These are phyloP conservation scores for Callospermophilus lateralis DNA, from an alignment of 2,113 vertebrate genomes.

Conservation along the genomic window DNA sequence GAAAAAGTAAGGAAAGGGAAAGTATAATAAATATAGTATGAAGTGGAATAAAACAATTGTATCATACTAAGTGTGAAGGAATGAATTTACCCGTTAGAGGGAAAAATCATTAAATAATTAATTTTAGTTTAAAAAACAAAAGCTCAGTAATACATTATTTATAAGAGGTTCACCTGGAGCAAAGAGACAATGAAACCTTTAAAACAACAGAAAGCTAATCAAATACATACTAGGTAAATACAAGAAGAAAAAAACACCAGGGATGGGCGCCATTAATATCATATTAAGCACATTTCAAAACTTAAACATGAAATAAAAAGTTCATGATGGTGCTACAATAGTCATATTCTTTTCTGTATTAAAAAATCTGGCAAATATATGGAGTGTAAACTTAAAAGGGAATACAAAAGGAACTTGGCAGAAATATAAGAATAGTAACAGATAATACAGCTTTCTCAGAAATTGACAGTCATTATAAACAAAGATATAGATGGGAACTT, in stretches of 20 bases:
- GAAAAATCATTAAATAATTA: neutral
- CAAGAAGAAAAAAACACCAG: neutral
- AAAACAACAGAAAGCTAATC: neutral
- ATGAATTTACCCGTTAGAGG: neutral
- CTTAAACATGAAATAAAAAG: neutral
- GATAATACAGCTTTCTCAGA: neutral
- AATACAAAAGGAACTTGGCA: neutral
- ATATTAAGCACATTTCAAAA: conserved; percentile 16
- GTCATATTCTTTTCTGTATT: neutral
- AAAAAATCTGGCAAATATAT: neutral
- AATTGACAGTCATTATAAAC: neutral
- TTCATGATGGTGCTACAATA: neutral
- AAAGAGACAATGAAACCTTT: neutral
- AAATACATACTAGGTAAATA: neutral
- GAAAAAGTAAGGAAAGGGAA: neutral
- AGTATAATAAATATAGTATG: neutral
- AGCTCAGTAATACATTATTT: neutral
- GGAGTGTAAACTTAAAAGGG: neutral
- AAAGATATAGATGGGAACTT: neutral
- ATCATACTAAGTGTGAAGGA: neutral
- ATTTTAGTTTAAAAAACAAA: neutral
- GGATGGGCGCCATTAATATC: neutral
- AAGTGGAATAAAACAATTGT: neutral
- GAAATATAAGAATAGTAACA: neutral
- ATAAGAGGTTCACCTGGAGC: neutral